Evolutionary conservation across 2,888 invertebrate species (phyloP), one percentile per base, ranked within the genome.

Genomic region (Chymomyza fuscimana): DNA sequence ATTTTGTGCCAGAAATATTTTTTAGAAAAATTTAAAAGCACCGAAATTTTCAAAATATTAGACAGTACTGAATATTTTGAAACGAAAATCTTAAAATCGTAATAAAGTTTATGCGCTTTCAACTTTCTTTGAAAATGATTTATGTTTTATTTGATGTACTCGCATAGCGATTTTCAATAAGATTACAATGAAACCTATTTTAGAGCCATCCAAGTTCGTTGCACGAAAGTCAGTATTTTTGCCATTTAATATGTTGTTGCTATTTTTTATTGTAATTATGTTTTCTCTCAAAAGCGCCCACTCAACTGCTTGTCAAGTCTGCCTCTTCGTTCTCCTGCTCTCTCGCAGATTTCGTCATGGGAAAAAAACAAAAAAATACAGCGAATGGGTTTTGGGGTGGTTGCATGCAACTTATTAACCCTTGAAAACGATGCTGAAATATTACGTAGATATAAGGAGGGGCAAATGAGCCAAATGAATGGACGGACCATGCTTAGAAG

Each of bases 261-360:
- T 59, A 29, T 5, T 59, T 59, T 29, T 25, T 25, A 19, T 59
- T 59, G 59, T 59, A 59, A 59, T 32, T 59, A 32, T 59, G 59
- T 59, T 59, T 59, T 32, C 12, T 56, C 32, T 32, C 32, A 32
- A 32, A 32, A 32, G 32, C 32, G 32, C 32, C 32, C 32, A 32
- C 16, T 51, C 16, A 51, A 9, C 51, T 51, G 51, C 51, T 51
- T 16, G 9, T 51, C 51, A 15, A 51, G n/a, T 16, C 51, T 1
- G 15, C 9, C 16, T 16, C n/a, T 9, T 6, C 51, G 16, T 51
- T 10, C 51, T 16, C n/a, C 16, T 51, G 51, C 51, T 32, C 32
- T 32, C 6, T 7, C 32, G 32, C 19, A 59, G 15, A 52, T 59
- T 65, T 59, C 59, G 59, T 65, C 50, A 59, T 65, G 65, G 65